A percentile compares a stretch with the other conserved stretches of the same genome.
Evolutionary conservation across 2,113 vertebrate genomes (phyloP).

Genomic region (Chascanopsetta lugubris): DNA sequence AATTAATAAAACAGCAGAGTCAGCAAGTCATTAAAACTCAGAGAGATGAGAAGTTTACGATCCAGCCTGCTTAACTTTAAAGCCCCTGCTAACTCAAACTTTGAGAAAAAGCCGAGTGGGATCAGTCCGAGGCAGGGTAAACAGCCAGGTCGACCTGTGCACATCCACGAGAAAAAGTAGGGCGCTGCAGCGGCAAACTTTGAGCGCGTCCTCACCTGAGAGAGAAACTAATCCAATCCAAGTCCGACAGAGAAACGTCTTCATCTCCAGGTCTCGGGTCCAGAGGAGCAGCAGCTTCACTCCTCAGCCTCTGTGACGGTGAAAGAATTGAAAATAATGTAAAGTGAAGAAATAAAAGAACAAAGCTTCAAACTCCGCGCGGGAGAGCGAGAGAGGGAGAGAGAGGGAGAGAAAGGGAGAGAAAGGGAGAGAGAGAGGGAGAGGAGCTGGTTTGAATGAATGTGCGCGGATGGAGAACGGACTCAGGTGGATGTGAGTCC

Average conservation of each 20-base stretch:
- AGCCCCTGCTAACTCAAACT: background rate
- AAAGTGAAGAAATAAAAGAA: background rate
- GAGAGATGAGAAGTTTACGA: background rate
- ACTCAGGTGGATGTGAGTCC: conserved; percentile 74
- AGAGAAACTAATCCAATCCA: conserved; percentile 86
- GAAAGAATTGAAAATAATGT: background rate
- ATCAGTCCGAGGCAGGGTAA: conserved; percentile 6
- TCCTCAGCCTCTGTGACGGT: background rate
- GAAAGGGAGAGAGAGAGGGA: conserved; percentile 8
- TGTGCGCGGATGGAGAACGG: conserved; percentile 45
- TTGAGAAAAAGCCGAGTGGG: too few species aligned
- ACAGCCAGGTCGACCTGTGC: background rate
- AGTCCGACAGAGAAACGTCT: conserved; percentile 87
- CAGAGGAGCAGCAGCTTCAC: conserved; percentile 61
- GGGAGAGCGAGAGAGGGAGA: background rate
- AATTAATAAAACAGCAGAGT: background rate
- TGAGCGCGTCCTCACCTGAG: conserved; percentile 83
- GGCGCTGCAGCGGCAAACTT: conserved; percentile 43
- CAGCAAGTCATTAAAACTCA: background rate
- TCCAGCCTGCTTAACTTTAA: background rate
- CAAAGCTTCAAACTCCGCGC: too few species aligned
- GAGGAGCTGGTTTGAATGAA: conserved; percentile 29
- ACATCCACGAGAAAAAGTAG: conserved; percentile 15
- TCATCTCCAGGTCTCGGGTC: conserved; percentile 88
- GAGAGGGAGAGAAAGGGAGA: conserved; percentile 1